Evolutionary conservation across 2,797 vertebrate species (phyloP).

Genomic region (Schizopygopsis pylzovi): DNA sequence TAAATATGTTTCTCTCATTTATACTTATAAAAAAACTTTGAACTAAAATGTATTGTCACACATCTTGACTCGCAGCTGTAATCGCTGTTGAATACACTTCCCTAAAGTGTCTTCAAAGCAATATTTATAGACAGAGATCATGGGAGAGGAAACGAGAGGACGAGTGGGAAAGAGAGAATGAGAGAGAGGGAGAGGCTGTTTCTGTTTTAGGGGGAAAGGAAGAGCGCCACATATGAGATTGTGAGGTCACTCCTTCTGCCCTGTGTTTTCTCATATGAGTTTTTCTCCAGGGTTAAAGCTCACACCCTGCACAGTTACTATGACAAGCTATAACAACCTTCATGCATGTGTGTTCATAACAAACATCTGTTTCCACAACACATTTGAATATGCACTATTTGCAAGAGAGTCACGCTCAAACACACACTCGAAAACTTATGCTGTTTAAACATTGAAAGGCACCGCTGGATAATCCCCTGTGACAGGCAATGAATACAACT

Average conservation of each 20-base stretch:
- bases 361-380: conserved; percentile 22
- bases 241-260: conserved; percentile 21
- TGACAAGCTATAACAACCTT: conserved; percentile 6
- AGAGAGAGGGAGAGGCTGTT: neutral
- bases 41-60: neutral
- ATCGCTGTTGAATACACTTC: conserved; percentile 5
- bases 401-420: neutral
- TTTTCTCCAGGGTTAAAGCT: conserved; percentile 27
- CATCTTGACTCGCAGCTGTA: conserved; percentile 48
- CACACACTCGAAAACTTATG: conserved; percentile 19
- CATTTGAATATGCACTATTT: conserved; percentile 6
- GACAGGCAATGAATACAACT: conserved; percentile 31
- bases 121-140: conserved; percentile 29
- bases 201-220: neutral
- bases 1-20: neutral
- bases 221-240: conserved; percentile 24
- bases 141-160: conserved; percentile 18
- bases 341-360: neutral
- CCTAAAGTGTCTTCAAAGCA: conserved; percentile 43
- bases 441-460: neutral
- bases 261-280: conserved; percentile 16
- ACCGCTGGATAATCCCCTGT: conserved; percentile 26
- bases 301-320: conserved; percentile 7
- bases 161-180: conserved; percentile 24
- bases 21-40: neutral